A percentile compares a stretch with the other conserved stretches of the same genome.
These are phyloP conservation scores for human (Homo sapiens) DNA, from an alignment of 2,113 vertebrate genomes.

Conservation along the genomic window GRCh38 chr5:140442501-140443000, in stretches of 20 bases:
- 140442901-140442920: too few relatives aligned
- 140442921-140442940: too few relatives aligned
- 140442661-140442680: neutral
- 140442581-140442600: neutral
- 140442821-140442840: neutral
- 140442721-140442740: neutral
- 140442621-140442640: neutral
- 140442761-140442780: neutral
- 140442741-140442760: neutral
- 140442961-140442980: too few relatives aligned
- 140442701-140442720: neutral
- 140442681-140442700: neutral
- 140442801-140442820: neutral
- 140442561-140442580: neutral
- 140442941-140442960: too few relatives aligned
- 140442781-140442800: neutral
- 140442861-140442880: neutral
- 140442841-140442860: neutral
- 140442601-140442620: neutral
- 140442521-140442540: neutral
- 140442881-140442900: neutral
- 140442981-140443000: too few relatives aligned
- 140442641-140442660: neutral
- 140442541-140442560: neutral
- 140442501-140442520: neutral